phyloP scores from a whole-genome alignment of 1,140 invertebrate species.

The Cryptotermes secundus region DNA sequence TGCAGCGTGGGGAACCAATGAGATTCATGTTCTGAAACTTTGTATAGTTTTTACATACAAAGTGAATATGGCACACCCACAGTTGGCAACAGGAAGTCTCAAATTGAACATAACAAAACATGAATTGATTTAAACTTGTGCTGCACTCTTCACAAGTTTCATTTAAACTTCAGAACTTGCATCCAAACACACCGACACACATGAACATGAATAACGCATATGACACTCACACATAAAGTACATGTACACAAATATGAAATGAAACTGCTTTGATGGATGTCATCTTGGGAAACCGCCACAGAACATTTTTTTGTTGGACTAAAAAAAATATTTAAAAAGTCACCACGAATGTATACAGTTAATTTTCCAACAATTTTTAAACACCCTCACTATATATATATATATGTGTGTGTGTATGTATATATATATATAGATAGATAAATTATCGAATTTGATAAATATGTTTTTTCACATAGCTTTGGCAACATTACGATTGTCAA shows the following conservation, averaged over 20 bases:
- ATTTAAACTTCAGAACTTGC: constrained; percentile 22
- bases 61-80: constrained; percentile 7
- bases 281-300: constrained; percentile 33
- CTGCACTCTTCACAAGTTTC: neutral
- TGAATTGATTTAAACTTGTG: neutral
- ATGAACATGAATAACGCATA: neutral
- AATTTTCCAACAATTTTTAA: constrained; percentile 36
- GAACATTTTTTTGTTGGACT: constrained; percentile 32
- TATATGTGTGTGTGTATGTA: neutral
- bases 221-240: constrained; percentile 4
- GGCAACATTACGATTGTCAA: constrained; percentile 36
- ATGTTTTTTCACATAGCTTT: constrained; percentile 32
- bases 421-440: constrained; percentile 29
- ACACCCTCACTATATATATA: constrained; percentile 33
- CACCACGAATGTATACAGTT: constrained; percentile 33
- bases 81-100: neutral
- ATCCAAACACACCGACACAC: constrained; percentile 12
- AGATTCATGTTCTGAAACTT: constrained; percentile 5
- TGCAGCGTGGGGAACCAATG: neutral
- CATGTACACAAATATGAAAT: constrained; percentile 24
- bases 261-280: constrained; percentile 33
- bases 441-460: constrained; percentile 32
- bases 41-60: neutral
- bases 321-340: constrained; percentile 33
- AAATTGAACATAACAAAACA: neutral